Evolutionary conservation across 2,888 invertebrate species (phyloP), one percentile per base, ranked within the genome.

Genomic region (Perdita meconis): DNA sequence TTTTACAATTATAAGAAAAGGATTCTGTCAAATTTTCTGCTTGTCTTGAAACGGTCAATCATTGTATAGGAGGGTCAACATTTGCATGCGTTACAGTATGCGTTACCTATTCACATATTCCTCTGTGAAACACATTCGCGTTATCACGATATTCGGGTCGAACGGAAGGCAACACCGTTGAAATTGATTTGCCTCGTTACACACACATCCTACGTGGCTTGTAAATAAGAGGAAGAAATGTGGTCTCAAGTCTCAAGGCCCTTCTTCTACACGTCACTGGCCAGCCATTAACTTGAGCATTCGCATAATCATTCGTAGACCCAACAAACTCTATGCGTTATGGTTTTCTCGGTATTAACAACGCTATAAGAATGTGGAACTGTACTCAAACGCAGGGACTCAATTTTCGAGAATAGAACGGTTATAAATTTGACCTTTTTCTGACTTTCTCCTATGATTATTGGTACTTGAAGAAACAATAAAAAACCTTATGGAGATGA

Each of bases 221-320:
- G 72, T 70, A 76, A 82, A 80, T 55, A 66, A 64, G 42, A 24
- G 34, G 47, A 44, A 63, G 50, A 72, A 72, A 69, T 63, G 44
- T n/a, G 47, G 22, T 65, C 47, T 3, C 81, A n/a, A n/a, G n/a
- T n/a, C n/a, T n/a, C 86, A 86, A 82, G 83, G 84, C 71, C 78
- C 72, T 71, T 63, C 36, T 36, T 42, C 36, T 66, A n/a, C 71
- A 75, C 78, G 66, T 34, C n/a, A n/a, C n/a, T n/a, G n/a, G n/a
- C n/a, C n/a, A n/a, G n/a, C n/a, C 80, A 67, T 78, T 78, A 76
- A 71, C 67, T 71, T 65, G 36, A 60, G 57, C 51, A 71, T 73
- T 84, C 61, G 69, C 67, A 56, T 85, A 81, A 82, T 85, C 68
- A 38, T 69, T 68, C 51, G 24, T 59, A 13, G 59, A 16, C 24